These are phyloP conservation scores for Naja naja DNA, from an alignment of 2,113 vertebrate species.

Conservation along the genomic window DNA sequence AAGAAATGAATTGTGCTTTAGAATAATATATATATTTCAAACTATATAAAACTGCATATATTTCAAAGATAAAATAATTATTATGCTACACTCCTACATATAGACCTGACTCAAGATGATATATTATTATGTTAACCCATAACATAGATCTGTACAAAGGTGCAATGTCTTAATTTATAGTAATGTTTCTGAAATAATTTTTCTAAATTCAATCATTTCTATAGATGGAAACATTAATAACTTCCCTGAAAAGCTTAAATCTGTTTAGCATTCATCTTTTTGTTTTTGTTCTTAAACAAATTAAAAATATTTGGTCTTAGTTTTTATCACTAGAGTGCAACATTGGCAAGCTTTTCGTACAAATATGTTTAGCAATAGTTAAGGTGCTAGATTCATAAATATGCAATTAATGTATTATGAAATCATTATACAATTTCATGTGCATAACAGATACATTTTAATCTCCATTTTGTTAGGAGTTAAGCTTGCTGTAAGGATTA, in stretches of 20 bases:
- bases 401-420: neutral
- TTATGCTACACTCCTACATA: neutral
- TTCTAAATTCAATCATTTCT: neutral
- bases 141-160: slow-evolving; percentile 18
- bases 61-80: neutral
- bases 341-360: neutral
- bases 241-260: neutral
- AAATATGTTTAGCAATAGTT: neutral
- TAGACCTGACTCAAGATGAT: slow-evolving; percentile 12
- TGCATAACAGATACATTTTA: neutral
- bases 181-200: neutral
- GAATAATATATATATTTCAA: neutral
- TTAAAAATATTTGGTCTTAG: neutral
- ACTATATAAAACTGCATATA: neutral
- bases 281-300: neutral
- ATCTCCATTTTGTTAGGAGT: neutral
- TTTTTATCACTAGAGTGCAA: slow-evolving; percentile 13
- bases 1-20: neutral
- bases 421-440: neutral
- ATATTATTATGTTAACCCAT: neutral
- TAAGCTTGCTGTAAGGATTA: slow-evolving; percentile 3
- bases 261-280: neutral
- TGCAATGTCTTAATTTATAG: slow-evolving; percentile 22
- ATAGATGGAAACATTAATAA: slow-evolving; percentile 18
- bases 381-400: neutral